Base-by-base conservation (phyloP, 2,888 invertebrate genomes). In the Lamproptera curius region DNA sequence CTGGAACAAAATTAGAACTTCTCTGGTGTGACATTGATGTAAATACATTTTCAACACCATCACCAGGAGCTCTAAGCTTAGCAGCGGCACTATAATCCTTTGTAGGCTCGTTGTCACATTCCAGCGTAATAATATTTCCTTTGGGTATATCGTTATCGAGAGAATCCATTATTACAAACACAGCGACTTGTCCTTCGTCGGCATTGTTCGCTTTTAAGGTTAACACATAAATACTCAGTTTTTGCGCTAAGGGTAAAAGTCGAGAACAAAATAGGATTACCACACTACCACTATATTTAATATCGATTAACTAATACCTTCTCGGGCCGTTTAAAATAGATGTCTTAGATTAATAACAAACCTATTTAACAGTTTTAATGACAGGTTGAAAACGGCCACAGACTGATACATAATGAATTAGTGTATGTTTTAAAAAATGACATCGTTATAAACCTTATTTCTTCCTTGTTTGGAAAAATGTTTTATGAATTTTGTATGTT, bases 131-230 rank as follows among this genome's bases (percentile, higher is more conserved):
- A 51, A 67, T 57, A 58, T 75, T 76, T 54, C 59, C 73, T 52
- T 59, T 62, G 55, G 74, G 64, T 51, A 67, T 50, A 52, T 70
- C 66, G 59, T 76, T 74, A 62, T 78, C 72, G 47, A 63, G 60
- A 56, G 78, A 68, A 75, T 86, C 86, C 87, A 87, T 87, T 65
- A 63, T 69, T 70, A 72, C 62, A 72, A 61, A 62, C 61, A 67
- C 64, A 62, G 63, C 63, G 67, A 61, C 58, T 64, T 63, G 62
- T 65, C 69, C 62, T 58, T 61, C 62, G 70, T 79, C 80, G 81
- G 81, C 85, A 79, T 84, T 80, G 74, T 77, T 73, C 65, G 65
- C 13, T 65, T 77, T 76, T 76, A 73, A 82, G 81, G 82, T 80
- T 76, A 74, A 44, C 58, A 40, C 57, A 51, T 15, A 39, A 46